phyloP scores from a whole-genome alignment of 2,113 vertebrate species.

The Gavialis gangeticus region DNA sequence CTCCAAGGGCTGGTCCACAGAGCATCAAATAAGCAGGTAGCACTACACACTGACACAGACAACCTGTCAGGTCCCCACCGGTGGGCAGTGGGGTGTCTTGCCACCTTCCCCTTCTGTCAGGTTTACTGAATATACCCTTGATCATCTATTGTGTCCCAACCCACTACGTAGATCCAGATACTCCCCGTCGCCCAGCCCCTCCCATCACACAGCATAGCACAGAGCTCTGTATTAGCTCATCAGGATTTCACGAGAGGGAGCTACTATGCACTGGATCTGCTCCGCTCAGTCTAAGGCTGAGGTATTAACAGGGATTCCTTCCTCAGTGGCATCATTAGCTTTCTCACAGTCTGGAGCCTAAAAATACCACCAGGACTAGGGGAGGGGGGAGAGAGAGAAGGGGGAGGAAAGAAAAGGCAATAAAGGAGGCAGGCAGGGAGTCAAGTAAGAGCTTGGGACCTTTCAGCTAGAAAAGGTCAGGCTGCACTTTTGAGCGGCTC shows the following conservation, averaged over 20 bases:
- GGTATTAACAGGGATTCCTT: neutral
- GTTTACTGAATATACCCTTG: neutral
- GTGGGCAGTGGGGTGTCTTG: neutral
- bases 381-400: neutral
- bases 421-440: neutral
- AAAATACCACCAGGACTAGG: neutral
- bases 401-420: neutral
- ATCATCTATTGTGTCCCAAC: neutral
- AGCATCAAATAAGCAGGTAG: constrained; percentile 42
- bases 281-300: neutral
- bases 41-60: neutral
- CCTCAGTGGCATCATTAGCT: constrained; percentile 1
- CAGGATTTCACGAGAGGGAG: neutral
- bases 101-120: neutral
- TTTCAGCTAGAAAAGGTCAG: constrained; percentile 39
- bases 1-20: neutral
- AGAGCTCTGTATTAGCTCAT: fast-evolving
- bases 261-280: neutral
- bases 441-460: neutral
- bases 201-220: neutral
- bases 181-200: neutral
- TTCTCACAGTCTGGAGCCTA: neutral
- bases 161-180: neutral
- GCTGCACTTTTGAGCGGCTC: constrained; percentile 20
- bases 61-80: neutral